A percentile compares a stretch with the other conserved stretches of the same genome.
Evolutionary conservation across 35 echinoderm and acorn worm genomes (phyloP).

Genomic region (Diadema setosum): DNA sequence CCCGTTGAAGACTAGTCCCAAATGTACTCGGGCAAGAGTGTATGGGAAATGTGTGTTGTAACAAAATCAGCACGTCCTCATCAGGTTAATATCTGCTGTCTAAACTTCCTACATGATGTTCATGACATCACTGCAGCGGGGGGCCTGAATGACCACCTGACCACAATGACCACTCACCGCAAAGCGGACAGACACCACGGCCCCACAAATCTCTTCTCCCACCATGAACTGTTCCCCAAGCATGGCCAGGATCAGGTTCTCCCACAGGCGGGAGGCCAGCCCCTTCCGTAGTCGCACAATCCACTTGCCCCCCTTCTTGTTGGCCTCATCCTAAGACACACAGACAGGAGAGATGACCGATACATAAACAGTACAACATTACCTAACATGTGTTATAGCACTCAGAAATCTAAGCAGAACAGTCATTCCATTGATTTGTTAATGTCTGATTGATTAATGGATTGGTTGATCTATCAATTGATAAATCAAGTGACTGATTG

Average conservation of each 20-base stretch:
- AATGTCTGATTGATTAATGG: no score
- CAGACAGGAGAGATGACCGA: not conserved
- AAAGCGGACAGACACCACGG: slow-evolving; percentile 92
- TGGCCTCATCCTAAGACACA: slow-evolving; percentile 85
- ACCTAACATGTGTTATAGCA: not conserved
- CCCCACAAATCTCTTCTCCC: slow-evolving; percentile 94
- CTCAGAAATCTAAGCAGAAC: not conserved
- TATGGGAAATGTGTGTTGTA: no score
- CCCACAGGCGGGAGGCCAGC: slow-evolving; percentile 90
- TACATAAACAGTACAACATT: not conserved
- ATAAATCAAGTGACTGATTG: no score
- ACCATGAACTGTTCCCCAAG: slow-evolving; percentile 98
- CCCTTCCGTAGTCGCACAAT: slow-evolving; percentile 92
- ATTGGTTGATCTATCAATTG: no score
- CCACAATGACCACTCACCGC: slow-evolving; percentile 39
- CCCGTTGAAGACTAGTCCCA: no score
- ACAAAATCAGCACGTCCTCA: no score
- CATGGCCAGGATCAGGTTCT: slow-evolving; percentile 96
- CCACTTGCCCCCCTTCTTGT: slow-evolving; percentile 92
- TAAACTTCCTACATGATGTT: no score
- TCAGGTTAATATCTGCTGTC: no score
- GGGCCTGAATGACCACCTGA: not conserved
- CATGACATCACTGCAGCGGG: no score
- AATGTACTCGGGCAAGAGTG: no score
- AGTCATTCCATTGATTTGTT: no score